Evolutionary conservation across 2,113 vertebrate genomes (phyloP), one percentile per base, ranked within the genome.

Genomic region (Geothlypis trichas): DNA sequence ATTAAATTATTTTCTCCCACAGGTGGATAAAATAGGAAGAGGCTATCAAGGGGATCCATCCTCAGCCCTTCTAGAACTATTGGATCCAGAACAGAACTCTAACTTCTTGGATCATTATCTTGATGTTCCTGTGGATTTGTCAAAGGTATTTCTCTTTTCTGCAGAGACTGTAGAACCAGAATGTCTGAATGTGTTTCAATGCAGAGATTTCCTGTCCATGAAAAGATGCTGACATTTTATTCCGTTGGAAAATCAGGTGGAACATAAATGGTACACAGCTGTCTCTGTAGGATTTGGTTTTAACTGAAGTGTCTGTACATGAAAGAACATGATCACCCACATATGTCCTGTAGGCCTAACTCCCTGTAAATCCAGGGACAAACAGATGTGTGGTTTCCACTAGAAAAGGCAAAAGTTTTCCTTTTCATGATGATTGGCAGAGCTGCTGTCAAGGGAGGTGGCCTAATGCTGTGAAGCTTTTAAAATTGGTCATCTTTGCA

Each of bases 11-110:
- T 81, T 55, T 93, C 27, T 76, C 31, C 30, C 23, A 11, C 90
- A 99, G 99, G 99, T 99, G 83, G 99, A 99, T 97, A 99, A 99
- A 96, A 99, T 99, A 3, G 99, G 99, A n/a, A 98, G 99, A 59
- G 99, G 99, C 49, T 99, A 99, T 96, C 99, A 99, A 80, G 99
- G 99, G 1, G 99, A 99, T 96, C 99, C 99, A 3, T 99, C 99
- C 0, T 99, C 99, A 0, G 99, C 99, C 0, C 97, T 99, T 49
- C 97, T 99, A 8, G 99, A 99, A 93, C 98, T 99, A 13, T 88
- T 99, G 85, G 99, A 99, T 93, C 99, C 99, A 1, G 99, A 99
- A 91, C 99, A 99, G 98, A 99, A 99, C 1, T 98, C 99, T 21
- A 99, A 99, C 97, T 99, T 99, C 90, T 97, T 99, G 63, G 99